Conservation (phyloP, 2,797 vertebrate species). For the Enteromius trimaculatus region DNA sequence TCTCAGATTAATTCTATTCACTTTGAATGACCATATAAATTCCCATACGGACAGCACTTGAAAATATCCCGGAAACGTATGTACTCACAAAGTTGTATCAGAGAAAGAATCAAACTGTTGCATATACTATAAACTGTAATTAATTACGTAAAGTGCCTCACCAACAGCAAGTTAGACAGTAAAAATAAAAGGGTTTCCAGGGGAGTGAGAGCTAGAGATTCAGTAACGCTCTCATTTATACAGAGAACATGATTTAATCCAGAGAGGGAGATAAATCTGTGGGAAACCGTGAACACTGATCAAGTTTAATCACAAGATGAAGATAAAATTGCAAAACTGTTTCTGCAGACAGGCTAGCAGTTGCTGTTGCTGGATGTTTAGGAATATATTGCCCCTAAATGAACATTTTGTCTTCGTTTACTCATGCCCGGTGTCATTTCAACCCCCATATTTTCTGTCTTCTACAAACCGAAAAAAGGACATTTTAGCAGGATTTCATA, state of each 20-base stretch:
- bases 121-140: neutral
- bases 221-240: neutral
- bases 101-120: conserved; percentile 31
- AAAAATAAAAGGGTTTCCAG: conserved; percentile 16
- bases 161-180: neutral
- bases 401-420: conserved; percentile 35
- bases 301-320: conserved; percentile 55
- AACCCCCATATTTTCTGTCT: conserved; percentile 11
- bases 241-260: conserved; percentile 10
- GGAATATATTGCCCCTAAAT: conserved; percentile 6
- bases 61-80: conserved; percentile 6
- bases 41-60: neutral
- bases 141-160: neutral
- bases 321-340: conserved; percentile 42
- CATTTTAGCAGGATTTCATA: conserved; percentile 3
- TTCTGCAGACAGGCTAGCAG: neutral
- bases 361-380: neutral
- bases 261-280: conserved; percentile 9
- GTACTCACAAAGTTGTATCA: conserved; percentile 24
- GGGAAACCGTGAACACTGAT: conserved; percentile 15
- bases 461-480: neutral
- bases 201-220: conserved; percentile 2
- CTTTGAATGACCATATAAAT: conserved; percentile 28
- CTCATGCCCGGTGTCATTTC: conserved; percentile 16
- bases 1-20: conserved; percentile 32